Conservation (phyloP, 2,797 vertebrate genomes). For the Gobionotothen gibberifrons region DNA sequence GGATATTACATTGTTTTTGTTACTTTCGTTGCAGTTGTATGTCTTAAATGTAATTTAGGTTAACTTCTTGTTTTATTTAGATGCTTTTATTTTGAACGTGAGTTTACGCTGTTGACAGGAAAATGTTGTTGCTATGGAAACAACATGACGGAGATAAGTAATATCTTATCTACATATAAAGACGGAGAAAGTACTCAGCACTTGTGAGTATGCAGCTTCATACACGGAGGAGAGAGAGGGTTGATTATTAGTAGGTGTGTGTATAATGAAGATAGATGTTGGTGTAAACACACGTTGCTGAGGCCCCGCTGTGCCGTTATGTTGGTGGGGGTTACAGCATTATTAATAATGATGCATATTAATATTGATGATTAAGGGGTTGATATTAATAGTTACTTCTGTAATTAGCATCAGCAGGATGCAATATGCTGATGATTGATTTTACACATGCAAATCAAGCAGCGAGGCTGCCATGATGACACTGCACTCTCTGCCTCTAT, state of each 20-base stretch:
- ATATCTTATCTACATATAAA: too few relatives aligned
- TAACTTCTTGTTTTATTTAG: too few relatives aligned
- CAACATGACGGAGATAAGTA: too few relatives aligned
- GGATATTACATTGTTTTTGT: too few relatives aligned
- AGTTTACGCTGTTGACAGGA: too few relatives aligned
- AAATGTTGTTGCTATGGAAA: too few relatives aligned
- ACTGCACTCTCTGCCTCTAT: slow-evolving; percentile 6
- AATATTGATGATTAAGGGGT: slow-evolving; percentile 81
- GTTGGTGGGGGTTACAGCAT: slow-evolving; percentile 67
- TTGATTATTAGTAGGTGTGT: slow-evolving; percentile 56
- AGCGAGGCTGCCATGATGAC: slow-evolving; percentile 31
- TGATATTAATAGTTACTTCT: slow-evolving; percentile 78
- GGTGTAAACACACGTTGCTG: slow-evolving; percentile 64
- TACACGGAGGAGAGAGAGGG: neutral
- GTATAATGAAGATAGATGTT: slow-evolving; percentile 74
- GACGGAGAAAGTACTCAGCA: too few relatives aligned
- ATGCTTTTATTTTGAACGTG: too few relatives aligned
- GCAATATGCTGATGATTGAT: slow-evolving; percentile 72
- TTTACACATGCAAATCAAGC: slow-evolving; percentile 69
- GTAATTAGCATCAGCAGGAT: slow-evolving; percentile 78
- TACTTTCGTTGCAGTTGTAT: too few relatives aligned
- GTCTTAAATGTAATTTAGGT: too few relatives aligned
- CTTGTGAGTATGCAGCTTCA: slow-evolving; percentile 30
- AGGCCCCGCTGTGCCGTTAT: slow-evolving; percentile 43
- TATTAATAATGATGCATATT: slow-evolving; percentile 80